Conservation (phyloP, 2,797 vertebrate genomes). For the Mionectes olivaceus region DNA sequence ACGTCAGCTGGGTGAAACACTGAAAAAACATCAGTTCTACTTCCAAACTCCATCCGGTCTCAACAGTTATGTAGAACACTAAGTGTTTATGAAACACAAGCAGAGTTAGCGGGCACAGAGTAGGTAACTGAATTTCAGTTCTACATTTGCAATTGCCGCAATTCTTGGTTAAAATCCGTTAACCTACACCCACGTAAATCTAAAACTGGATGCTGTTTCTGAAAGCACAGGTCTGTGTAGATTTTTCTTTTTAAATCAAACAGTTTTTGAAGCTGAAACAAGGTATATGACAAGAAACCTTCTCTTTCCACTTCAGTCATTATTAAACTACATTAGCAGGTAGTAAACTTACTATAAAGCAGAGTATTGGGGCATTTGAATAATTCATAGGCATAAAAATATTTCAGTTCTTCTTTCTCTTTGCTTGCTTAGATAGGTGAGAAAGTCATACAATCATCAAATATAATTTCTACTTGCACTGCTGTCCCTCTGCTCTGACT, state of each 20-base stretch:
- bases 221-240: neutral
- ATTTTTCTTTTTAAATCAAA: neutral
- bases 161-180: neutral
- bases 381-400: neutral
- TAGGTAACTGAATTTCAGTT: neutral
- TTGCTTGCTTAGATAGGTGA: neutral
- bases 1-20: neutral
- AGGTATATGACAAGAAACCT: neutral
- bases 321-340: neutral
- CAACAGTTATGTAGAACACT: accelerated
- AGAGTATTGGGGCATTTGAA: neutral
- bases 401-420: neutral
- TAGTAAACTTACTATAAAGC: neutral
- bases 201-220: neutral
- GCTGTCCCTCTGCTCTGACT: neutral
- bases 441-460: neutral
- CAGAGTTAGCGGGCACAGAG: neutral
- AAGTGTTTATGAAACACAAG: neutral
- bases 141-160: neutral
- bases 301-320: neutral
- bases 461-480: neutral
- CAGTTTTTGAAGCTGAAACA: neutral
- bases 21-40: neutral
- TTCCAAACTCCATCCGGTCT: neutral
- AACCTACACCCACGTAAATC: neutral